Base-by-base conservation (phyloP, 2,888 invertebrate genomes). In the Chalcosyrphus nemorum region DNA sequence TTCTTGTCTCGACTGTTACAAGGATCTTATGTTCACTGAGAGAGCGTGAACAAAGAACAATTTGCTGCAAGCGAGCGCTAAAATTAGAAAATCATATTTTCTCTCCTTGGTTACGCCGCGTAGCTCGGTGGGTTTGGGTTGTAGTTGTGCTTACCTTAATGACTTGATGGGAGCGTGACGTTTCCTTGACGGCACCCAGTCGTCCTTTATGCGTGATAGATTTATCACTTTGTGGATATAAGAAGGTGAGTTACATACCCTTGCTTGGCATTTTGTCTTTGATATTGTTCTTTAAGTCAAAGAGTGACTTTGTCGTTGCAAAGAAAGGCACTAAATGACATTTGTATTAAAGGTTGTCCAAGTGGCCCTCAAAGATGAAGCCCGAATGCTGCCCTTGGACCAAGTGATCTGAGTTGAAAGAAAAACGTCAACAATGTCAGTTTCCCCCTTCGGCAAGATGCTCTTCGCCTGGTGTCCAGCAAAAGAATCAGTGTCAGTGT, bases 191-290 rank as follows among this genome's bases (percentile, higher is more conserved):
- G 29, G 11, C 4, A 7, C n/a, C n/a, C 15, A 54, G 57, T 43
- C 32, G 32, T 52, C 61, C 52, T 61, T 54, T 59, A 76, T 61
- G 68, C 38, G 59, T 54, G 27, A 32, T 50, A 50, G 17, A 17
- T 57, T 65, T 65, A 56, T 47, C 50, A 47, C 56, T 47, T 41
- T 59, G 50, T 32, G 41, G 45, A 19, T 32, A 6, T 21, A 15
- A 27, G 13, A 52, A 21, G 21, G 7, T 13, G 13, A 4, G 15
- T n/a, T 27, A 15, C 11, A n/a, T n/a, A n/a, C n/a, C n/a, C 27
- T 27, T 52, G 13, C 27, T 47, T 47, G 21, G 21, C 21, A 80
- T 93, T 93, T 0, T 87, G 87, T 94, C 94, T 94, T 27, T 93
- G 92, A 32, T 54, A 11, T 32, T 15, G 4, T 19, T 3, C 29